These are phyloP conservation scores for Casuarius casuarius DNA, from an alignment of 2,113 vertebrate species.

Conservation along the genomic window DNA sequence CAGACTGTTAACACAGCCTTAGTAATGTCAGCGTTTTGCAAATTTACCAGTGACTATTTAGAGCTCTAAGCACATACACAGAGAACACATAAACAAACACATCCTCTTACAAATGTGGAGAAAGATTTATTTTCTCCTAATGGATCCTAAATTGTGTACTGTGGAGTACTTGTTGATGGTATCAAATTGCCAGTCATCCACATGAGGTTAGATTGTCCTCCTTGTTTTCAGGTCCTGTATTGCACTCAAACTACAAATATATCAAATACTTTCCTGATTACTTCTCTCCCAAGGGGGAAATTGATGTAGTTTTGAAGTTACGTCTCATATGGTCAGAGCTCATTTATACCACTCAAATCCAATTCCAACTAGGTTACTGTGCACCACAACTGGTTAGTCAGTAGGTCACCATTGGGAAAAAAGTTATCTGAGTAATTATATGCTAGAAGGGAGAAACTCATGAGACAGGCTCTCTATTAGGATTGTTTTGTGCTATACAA, in stretches of 20 bases:
- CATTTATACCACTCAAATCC: not conserved
- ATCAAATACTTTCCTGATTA: not conserved
- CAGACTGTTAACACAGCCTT: not conserved
- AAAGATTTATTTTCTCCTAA: not conserved
- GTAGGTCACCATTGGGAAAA: not conserved
- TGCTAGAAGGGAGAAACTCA: not conserved
- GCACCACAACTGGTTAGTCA: not conserved
- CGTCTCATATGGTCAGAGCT: not conserved
- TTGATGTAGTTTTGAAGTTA: not conserved
- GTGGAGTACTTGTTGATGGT: not conserved
- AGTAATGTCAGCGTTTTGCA: constrained; percentile 8
- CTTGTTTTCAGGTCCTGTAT: not conserved
- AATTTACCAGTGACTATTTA: not conserved
- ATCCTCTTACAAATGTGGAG: not conserved
- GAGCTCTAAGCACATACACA: constrained; percentile 16
- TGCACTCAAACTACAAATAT: not conserved
- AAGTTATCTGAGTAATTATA: not conserved
- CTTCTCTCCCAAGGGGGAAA: not conserved
- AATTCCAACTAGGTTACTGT: not conserved
- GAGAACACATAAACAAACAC: not conserved
- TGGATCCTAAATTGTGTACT: not conserved
- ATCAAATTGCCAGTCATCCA: not conserved
- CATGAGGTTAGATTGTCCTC: not conserved
- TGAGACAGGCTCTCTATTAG: not conserved
- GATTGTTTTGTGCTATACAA: not conserved